Conservation (phyloP, 2,888 invertebrate genomes). For the Drosophila seclusa region DNA sequence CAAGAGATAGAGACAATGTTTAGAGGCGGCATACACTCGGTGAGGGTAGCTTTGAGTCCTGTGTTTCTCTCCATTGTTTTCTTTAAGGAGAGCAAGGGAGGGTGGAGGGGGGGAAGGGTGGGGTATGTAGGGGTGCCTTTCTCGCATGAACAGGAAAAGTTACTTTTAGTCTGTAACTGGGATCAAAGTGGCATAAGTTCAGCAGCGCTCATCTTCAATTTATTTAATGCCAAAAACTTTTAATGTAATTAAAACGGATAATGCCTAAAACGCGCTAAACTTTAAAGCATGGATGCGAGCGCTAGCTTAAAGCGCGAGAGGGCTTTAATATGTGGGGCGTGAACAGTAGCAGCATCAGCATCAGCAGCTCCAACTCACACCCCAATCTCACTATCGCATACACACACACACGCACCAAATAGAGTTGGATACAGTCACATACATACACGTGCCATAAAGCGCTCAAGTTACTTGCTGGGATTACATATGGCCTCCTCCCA, state of each 20-base stretch:
- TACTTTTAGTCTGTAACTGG: conserved; percentile 57
- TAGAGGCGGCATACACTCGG: not conserved
- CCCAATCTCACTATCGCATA: conserved; percentile 5
- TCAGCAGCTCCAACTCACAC: conserved; percentile 13
- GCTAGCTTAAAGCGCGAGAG: conserved; percentile 31
- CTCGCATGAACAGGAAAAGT: conserved; percentile 73
- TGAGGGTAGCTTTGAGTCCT: conserved; percentile 35
- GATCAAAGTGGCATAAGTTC: conserved; percentile 79
- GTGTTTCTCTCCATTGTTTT: conserved; percentile 46
- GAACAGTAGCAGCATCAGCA: not conserved
- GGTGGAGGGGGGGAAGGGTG: rapidly evolving
- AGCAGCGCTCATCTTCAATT: conserved; percentile 66
- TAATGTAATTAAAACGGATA: conserved; percentile 77
- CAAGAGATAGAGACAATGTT: conserved; percentile 12
- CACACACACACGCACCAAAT: conserved; percentile 31
- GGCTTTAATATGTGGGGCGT: conserved; percentile 50
- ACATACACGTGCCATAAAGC: conserved; percentile 67
- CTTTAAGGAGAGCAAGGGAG: no score
- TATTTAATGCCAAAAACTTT: conserved; percentile 75
- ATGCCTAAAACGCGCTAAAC: conserved; percentile 66
- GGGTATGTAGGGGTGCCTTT: conserved; percentile 18
- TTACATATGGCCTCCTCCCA: conserved; percentile 41
- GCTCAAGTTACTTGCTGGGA: conserved; percentile 75
- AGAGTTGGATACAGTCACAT: conserved; percentile 39
- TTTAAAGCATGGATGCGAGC: conserved; percentile 40